Evolutionary conservation across 1,140 invertebrate genomes (phyloP).

Genomic region (Heterodera carotae): DNA sequence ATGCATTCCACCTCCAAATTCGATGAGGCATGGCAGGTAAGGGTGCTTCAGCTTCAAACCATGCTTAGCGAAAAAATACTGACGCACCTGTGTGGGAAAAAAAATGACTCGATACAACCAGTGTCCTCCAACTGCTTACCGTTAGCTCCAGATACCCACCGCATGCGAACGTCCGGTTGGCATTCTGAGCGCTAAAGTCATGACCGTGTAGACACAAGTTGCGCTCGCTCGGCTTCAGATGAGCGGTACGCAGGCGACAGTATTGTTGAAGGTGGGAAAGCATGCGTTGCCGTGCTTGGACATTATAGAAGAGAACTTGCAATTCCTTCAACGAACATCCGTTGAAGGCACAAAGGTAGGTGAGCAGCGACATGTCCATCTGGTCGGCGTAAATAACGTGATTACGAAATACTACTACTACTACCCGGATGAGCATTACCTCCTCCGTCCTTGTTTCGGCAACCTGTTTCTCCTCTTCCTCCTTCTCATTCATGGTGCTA

Average conservation of each 20-base stretch:
- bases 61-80: not conserved
- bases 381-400: not conserved
- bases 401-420: too few relatives aligned
- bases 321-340: slow-evolving; percentile 3
- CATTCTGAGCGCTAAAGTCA: slow-evolving; percentile 1
- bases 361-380: not conserved
- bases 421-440: too few relatives aligned
- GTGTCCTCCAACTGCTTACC: not conserved
- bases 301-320: slow-evolving; percentile 6
- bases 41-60: too few relatives aligned
- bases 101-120: too few relatives aligned
- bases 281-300: not conserved
- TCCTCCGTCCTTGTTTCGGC: too few relatives aligned
- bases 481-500: too few relatives aligned
- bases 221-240: not conserved
- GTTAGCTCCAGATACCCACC: slow-evolving; percentile 12
- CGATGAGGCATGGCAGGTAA: too few relatives aligned
- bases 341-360: slow-evolving; percentile 6
- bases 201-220: slow-evolving; percentile 1
- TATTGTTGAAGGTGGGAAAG: not conserved
- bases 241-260: slow-evolving; percentile 1
- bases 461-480: too few relatives aligned
- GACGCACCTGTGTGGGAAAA: not conserved
- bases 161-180: not conserved
- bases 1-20: not conserved